Base-by-base conservation (phyloP, 2,113 vertebrate species). In the Nestor notabilis region DNA sequence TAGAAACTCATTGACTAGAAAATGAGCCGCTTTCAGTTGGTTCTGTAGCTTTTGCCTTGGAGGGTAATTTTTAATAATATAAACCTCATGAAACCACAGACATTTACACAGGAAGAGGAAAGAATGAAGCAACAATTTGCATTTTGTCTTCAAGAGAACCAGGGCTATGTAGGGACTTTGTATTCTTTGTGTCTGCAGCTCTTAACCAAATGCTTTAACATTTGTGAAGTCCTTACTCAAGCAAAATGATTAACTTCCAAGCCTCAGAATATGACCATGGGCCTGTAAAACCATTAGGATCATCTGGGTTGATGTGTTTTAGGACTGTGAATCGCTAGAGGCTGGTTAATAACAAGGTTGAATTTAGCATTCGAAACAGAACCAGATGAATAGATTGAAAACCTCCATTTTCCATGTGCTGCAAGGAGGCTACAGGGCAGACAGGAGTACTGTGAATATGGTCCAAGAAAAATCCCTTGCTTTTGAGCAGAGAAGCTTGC, bases 1-100 rank as follows among this genome's bases (percentile, higher is more conserved):
- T 65, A 97, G 95, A 96, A 64, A 84, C 71, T 90, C 93, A 78
- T 87, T 97, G 96, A 94, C 83, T 88, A 94, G 88, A 95, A 98
- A 97, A 96, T 93, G 83, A 97, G 87, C 60, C 17, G 23, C 17
- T 6, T 70, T 76, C 77, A 61, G 60, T 89, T 91, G 70, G 68
- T 81, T 83, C 58, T 92, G 83, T 61, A 80, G 86, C 58, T 83
- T 92, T 94, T 85, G 84, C 97, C 86, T 97, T 20, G 2, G 81
- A 95, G 89, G 24, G 93, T 94, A 75, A 93, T 96, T 96, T 93
- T 92, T 96, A 93, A 94, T 96, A 95, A 96, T 78, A 83, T 75
- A 96, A 96, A 97, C 63, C 75, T 90, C 87, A 84, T 71, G 74
- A 95, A 93, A 91, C 78, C 28, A 5, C 60, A 94, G 83, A 82